Percentiles rank a stretch among this genome's conserved stretches.
Evolutionary conservation across 2,888 invertebrate genomes (phyloP).

Genomic region (Diplazon laetatorius): DNA sequence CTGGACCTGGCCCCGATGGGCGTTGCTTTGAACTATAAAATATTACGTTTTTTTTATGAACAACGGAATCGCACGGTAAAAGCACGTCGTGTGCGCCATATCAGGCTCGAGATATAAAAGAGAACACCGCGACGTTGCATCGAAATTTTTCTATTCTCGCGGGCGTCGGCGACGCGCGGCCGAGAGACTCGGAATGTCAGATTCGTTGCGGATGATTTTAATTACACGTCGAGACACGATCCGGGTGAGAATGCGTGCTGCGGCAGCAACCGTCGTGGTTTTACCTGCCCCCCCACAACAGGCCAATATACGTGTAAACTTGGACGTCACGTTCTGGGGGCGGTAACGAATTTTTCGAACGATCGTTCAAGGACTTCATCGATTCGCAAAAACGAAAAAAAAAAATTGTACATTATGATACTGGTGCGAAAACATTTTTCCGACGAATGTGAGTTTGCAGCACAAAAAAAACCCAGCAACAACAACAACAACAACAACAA

Average conservation of each 20-base stretch:
- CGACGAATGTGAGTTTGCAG: too few relatives aligned
- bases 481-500: too few relatives aligned
- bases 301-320: slow-evolving; percentile 12
- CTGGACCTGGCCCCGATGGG: slow-evolving; percentile 8
- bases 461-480: too few relatives aligned
- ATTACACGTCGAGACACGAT: slow-evolving; percentile 40
- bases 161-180: slow-evolving; percentile 12
- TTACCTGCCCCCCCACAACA: too few relatives aligned
- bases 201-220: slow-evolving; percentile 55
- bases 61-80: neutral
- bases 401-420: neutral
- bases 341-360: slow-evolving; percentile 33
- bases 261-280: too few relatives aligned
- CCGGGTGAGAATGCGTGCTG: slow-evolving; percentile 12
- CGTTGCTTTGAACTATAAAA: slow-evolving; percentile 22
- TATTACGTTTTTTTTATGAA: slow-evolving; percentile 26
- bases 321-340: slow-evolving; percentile 43
- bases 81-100: too few relatives aligned
- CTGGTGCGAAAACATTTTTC: too few relatives aligned
- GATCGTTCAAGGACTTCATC: slow-evolving; percentile 13
- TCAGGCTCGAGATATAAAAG: neutral
- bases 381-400: neutral
- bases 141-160: slow-evolving; percentile 19
- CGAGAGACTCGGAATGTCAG: slow-evolving; percentile 25
- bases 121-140: slow-evolving; percentile 5